Conservation (phyloP, 2,113 vertebrate species). For the Siniperca chuatsi region DNA sequence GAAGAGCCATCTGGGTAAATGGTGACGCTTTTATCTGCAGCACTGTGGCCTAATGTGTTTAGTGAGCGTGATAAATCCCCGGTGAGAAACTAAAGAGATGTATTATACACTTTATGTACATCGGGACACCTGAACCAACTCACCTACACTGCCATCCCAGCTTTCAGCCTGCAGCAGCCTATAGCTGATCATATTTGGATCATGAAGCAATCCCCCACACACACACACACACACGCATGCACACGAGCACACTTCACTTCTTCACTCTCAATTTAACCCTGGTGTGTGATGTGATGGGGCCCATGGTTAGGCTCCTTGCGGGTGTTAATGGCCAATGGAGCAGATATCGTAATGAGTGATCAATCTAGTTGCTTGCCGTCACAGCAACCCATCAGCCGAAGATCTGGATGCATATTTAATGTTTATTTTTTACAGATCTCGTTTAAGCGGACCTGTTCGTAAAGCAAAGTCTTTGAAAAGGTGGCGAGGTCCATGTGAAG, state of each 20-base stretch:
- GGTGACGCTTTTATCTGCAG: slow-evolving; percentile 59
- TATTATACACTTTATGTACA: slow-evolving; percentile 54
- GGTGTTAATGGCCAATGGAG: slow-evolving; percentile 84
- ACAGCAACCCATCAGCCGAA: slow-evolving; percentile 82
- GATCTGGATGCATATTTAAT: slow-evolving; percentile 83
- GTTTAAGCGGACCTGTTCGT: slow-evolving; percentile 67
- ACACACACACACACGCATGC: slow-evolving; percentile 5
- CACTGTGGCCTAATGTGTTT: slow-evolving; percentile 67
- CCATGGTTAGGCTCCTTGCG: slow-evolving; percentile 76
- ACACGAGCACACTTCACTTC: slow-evolving; percentile 67
- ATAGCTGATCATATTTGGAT: slow-evolving; percentile 54
- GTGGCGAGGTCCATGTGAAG: slow-evolving; percentile 67
- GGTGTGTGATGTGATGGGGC: slow-evolving; percentile 69
- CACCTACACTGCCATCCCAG: slow-evolving; percentile 45
- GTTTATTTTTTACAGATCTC: slow-evolving; percentile 81
- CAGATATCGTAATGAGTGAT: slow-evolving; percentile 83
- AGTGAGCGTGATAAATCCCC: slow-evolving; percentile 73
- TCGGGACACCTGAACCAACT: slow-evolving; percentile 69
- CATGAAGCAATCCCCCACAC: neutral
- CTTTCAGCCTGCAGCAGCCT: slow-evolving; percentile 21
- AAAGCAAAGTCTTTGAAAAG: slow-evolving; percentile 73
- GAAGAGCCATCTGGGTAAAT: slow-evolving; percentile 72
- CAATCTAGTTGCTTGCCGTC: slow-evolving; percentile 80
- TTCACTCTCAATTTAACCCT: slow-evolving; percentile 84
- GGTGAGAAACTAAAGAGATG: slow-evolving; percentile 57